A percentile compares a stretch with the other conserved stretches of the same genome.
Evolutionary conservation across 2,888 invertebrate genomes (phyloP).

Genomic region (Cryptocheilus praepositus): DNA sequence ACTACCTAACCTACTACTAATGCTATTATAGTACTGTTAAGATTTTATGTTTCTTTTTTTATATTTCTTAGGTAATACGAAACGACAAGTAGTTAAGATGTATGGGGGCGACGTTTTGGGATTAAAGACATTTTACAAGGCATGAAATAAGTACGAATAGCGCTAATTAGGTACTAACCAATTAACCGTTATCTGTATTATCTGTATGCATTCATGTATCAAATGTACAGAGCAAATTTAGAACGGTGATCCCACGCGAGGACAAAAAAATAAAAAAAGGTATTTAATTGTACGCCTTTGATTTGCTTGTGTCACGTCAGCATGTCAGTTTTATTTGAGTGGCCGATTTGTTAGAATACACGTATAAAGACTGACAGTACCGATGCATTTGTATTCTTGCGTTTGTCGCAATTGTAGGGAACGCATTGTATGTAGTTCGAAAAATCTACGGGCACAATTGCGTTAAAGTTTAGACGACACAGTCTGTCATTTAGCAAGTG

Average conservation of each 20-base stretch:
- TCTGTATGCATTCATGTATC: slow-evolving; percentile 34
- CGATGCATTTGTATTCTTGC: slow-evolving; percentile 5
- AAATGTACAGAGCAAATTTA: slow-evolving; percentile 42
- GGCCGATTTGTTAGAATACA: slow-evolving; percentile 53
- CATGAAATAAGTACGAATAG: not conserved
- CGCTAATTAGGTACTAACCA: slow-evolving; percentile 28
- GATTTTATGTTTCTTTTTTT: not conserved
- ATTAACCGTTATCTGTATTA: slow-evolving; percentile 24
- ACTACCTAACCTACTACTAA: not conserved
- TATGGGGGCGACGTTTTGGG: no score
- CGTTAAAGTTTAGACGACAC: not conserved
- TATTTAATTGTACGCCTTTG: not conserved
- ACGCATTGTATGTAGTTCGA: no score
- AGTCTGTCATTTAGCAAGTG: not conserved
- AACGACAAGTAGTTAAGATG: no score
- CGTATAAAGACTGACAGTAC: slow-evolving; percentile 41
- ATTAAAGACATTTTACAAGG: not conserved
- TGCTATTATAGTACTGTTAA: not conserved
- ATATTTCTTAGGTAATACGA: not conserved
- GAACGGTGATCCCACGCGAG: slow-evolving; percentile 22
- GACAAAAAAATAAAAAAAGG: no score
- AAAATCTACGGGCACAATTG: not conserved
- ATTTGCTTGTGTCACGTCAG: not conserved
- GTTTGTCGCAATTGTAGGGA: not conserved
- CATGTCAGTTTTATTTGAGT: no score